Conservation (phyloP, 2,797 vertebrate genomes). For the Tokudaia tokunoshimensis region DNA sequence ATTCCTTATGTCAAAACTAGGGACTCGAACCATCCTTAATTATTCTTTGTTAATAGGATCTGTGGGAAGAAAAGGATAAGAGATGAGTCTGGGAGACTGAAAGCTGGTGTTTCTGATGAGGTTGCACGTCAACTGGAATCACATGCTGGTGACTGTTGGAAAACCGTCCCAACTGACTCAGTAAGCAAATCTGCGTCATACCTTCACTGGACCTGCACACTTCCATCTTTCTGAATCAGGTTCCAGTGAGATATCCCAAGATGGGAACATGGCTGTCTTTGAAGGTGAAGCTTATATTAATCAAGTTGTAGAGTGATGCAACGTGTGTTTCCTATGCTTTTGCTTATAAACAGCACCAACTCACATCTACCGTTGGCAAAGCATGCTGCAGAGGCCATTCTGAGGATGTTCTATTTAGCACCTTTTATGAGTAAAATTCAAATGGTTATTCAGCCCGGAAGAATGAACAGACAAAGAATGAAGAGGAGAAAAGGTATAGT, state of each 20-base stretch:
- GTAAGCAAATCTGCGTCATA: background rate
- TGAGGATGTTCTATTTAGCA: background rate
- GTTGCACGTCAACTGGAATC: conserved; percentile 2
- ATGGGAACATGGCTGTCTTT: background rate
- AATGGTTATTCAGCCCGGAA: conserved; percentile 5
- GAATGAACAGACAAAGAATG: conserved; percentile 30
- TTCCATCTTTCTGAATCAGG: conserved; percentile 34
- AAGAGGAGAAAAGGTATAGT: background rate
- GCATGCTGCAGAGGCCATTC: background rate
- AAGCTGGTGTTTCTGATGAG: conserved; percentile 29
- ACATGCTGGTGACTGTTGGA: background rate
- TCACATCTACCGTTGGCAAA: background rate
- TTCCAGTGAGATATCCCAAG: background rate
- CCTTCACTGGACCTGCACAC: background rate
- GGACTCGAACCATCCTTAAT: background rate
- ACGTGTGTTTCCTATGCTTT: background rate
- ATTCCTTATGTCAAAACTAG: background rate
- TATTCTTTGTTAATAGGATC: conserved; percentile 6
- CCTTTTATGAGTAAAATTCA: background rate
- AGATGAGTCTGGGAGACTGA: background rate
- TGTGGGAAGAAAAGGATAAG: conserved; percentile 13
- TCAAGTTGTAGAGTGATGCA: background rate
- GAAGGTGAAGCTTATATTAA: conserved; percentile 1
- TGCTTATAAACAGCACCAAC: background rate
- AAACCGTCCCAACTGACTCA: background rate